Base-by-base conservation (phyloP, 2,888 invertebrate species). In the Pristionchus mayeri region DNA sequence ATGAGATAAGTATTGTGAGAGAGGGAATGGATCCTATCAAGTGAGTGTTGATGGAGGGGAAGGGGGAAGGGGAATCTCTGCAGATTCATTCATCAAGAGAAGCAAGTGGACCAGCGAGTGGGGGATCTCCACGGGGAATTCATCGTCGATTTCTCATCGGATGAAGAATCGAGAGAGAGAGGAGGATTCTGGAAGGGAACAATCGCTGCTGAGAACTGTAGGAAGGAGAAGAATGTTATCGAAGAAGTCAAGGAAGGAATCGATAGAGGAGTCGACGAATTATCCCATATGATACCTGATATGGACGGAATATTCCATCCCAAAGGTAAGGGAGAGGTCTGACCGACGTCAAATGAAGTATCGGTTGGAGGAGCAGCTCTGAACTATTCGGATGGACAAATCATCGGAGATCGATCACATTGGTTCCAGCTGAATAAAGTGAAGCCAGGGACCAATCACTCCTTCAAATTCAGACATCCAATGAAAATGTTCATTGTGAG, bases 151-250 rank as follows among this genome's bases (percentile, higher is more conserved):
- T 75, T 75, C 75, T 21, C n/a, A 75, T 75, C 75, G 16, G 75
- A 75, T 75, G 34, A 24, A 21, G 48, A 75, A 21, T 48, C 75
- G 7, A 44, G 24, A 37, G 24, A 48, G 3, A 44, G 44, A 27
- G 75, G 44, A 44, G 75, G 75, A 75, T 75, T 3, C 24, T 75
- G 75, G 75, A 75, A 48, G 24, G 75, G 44, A 44, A 75, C 27
- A 0, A 24, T 75, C 24, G 48, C 24, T 0, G 48, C 75, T 40
- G 34, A 44, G 48, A 75, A 75, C 24, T 75, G 75, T 75, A 44
- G 75, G 48, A 13, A 34, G 24, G 48, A 37, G 67, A 67, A 34
- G 67, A 67, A 67, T 67, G 67, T 67, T 37, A 67, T 67, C 18
- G 67, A 67, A 18, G 67, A 67, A 37, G 67, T 67, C 21, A 67